Percentiles rank a stretch among this genome's conserved stretches.
Conservation (phyloP, 2,113 vertebrate species). For the Gavia stellata region DNA sequence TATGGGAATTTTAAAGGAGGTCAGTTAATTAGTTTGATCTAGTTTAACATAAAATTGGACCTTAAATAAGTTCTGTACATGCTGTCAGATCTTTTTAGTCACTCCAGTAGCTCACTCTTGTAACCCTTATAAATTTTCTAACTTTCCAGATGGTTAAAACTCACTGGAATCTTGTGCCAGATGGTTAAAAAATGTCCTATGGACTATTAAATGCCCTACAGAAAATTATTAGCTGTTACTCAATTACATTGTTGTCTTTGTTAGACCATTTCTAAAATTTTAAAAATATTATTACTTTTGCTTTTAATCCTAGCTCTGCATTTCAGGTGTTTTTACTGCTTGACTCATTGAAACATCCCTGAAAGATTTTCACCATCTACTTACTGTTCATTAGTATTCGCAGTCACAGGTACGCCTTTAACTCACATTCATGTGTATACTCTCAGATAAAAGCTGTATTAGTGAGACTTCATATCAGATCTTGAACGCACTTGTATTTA, state of each 20-base stretch:
- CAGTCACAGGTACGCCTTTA: background rate
- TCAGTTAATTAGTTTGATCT: background rate
- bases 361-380: background rate
- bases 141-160: background rate
- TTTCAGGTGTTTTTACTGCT: background rate
- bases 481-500: fast-evolving
- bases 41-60: background rate
- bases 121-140: background rate
- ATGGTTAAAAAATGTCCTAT: background rate
- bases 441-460: background rate
- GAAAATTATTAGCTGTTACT: background rate
- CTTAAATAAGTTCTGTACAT: background rate
- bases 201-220: background rate
- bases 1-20: background rate
- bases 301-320: background rate
- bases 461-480: background rate
- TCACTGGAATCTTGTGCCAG: background rate
- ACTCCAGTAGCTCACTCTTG: background rate
- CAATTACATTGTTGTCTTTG: background rate
- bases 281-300: background rate
- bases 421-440: background rate
- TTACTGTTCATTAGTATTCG: background rate
- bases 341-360: background rate
- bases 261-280: background rate
- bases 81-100: background rate